Evolutionary conservation across 2,888 invertebrate genomes (phyloP), one percentile per base, ranked within the genome.

Genomic region (Zygogramma bicolorata): DNA sequence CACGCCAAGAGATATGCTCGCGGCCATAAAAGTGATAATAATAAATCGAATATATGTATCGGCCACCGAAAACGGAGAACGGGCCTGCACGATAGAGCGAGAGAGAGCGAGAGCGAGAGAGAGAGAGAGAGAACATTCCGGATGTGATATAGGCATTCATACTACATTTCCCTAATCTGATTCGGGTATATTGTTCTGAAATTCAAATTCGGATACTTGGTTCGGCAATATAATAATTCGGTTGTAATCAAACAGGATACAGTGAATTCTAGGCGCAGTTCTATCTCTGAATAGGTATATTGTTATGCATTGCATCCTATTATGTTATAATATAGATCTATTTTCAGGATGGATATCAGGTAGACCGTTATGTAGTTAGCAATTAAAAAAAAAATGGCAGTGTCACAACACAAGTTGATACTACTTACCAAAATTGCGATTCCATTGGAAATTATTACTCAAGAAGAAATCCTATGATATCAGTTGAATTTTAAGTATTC

Each of bases 11-110:
- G 70, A 70, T 49, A 58, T 60, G 70, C 70, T 38, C 53, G 46
- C 34, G 70, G 70, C 49, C 65, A 65, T 70, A 65, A 70, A 70
- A 70, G 70, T 70, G 61, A 70, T 70, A 70, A 70, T 65, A 70
- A 70, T 65, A 49, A 40, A 60, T 70, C 65, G 65, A 59, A 70
- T 65, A 70, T 70, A 65, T 53, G 53, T 53, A 53, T 53, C 22
- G 25, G 53, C 27, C 15, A 22, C 25, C 27, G 53, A 53, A 53
- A 46, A 3, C 46, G 46, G 18, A 46, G 46, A 18, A 20, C 10
- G 2, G 20, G 20, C 20, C 22, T n/a, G 15, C 27, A n/a, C 4
- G 27, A 53, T 22, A 25, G 13, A 27, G 27, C 8, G 49, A n/a
- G 27, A 49, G 49, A 49, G 49, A 27, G 53, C 22, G 38, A 38